Evolutionary conservation across 1,140 invertebrate species (phyloP), one percentile per base, ranked within the genome.

Genomic region (Lepidurus couesii): DNA sequence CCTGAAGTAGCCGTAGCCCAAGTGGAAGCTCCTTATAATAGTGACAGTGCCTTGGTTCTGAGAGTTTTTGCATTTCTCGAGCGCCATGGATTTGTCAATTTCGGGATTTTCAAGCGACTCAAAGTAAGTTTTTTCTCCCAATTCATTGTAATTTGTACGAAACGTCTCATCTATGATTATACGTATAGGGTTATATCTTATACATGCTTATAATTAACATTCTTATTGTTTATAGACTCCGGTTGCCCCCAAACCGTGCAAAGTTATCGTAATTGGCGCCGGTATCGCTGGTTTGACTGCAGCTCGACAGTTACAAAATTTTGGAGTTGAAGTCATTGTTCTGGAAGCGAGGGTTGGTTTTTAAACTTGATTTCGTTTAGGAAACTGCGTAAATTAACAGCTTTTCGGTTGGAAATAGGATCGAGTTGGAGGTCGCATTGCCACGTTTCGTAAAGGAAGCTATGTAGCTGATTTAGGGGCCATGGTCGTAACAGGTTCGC

Each of bases 51-150:
- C 8, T 85, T 99, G 1, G 89, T 98, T 5, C 89, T 90, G 82
- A 88, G 96, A 81, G 90, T 97, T 76, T 95, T 97, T 87, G 91
- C 93, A 1, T 99, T 95, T 85, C 87, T 99, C 9, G 95, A 99
- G 83, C 88, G 98, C 79, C 95, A 98, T 86, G 96, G 97, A 8
- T 97, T 95, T 82, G 98, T 99, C 75, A 99, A 99, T 87, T 99
- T 97, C 90, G 98, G 98, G 0, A 91, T 98, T 34, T 99, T 96
- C 84, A 96, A 97, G 85, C 87, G 94, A 76, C 83, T 95, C 1
- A 94, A 93, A 84, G 88, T 89, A 86, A 81, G 77, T 81, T 8
- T n/a, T 47, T 47, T 73, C 10, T n/a, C 16, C 21, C 16, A 24
- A 42, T 47, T 79, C 26, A 34, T 47, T 16, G 75, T 45, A 7